phyloP scores from a whole-genome alignment of 2,888 invertebrate genomes.

The Pterobdella sp. region DNA sequence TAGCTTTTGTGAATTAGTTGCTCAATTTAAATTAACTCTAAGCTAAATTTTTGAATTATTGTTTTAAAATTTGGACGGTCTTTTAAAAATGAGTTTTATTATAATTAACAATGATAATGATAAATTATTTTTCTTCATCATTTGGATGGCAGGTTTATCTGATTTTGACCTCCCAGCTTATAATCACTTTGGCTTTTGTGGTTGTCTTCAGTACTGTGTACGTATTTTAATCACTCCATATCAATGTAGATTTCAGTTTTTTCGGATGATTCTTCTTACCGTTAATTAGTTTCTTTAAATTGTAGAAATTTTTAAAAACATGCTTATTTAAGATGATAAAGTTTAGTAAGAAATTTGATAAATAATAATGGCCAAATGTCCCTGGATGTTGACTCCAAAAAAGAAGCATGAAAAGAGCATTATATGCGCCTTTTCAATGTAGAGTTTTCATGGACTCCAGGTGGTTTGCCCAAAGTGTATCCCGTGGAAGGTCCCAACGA shows the following conservation, averaged over 20 bases:
- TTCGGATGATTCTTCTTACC: neutral
- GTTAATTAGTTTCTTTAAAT: neutral
- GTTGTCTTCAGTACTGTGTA: conserved; percentile 45
- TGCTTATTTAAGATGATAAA: no score
- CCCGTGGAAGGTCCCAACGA: no score
- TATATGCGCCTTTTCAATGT: no score
- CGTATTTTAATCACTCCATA: neutral
- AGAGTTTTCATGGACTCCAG: no score
- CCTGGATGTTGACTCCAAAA: no score
- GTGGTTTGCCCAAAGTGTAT: no score
- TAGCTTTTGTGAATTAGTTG: neutral
- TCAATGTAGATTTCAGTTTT: neutral
- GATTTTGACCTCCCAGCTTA: conserved; percentile 45
- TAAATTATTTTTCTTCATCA: neutral
- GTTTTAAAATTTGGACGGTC: no score
- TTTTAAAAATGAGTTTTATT: no score
- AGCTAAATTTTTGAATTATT: neutral
- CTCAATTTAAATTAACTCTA: neutral
- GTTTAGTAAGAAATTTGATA: no score
- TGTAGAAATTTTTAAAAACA: neutral
- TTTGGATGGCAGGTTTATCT: conserved; percentile 45
- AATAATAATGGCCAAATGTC: no score
- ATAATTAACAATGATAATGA: no score
- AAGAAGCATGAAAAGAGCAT: no score
- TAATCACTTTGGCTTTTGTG: conserved; percentile 45